Conservation (phyloP, 2,888 invertebrate species). For the Polyommatus iphigenia region DNA sequence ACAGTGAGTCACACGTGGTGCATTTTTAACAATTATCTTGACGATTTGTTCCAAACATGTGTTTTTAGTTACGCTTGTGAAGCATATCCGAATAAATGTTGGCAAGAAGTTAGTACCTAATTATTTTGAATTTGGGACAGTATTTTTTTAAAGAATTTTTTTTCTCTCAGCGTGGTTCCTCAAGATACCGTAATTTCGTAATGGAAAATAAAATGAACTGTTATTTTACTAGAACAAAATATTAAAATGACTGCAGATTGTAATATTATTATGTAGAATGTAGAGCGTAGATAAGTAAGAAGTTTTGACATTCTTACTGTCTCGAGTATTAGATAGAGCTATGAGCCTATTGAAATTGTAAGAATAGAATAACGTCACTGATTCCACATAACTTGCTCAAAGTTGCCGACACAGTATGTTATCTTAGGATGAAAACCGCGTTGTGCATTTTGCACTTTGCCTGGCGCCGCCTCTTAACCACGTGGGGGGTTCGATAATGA, state of each 20-base stretch:
- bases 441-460: constrained; percentile 36
- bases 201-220: neutral
- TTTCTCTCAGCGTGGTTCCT: neutral
- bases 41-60: constrained; percentile 24
- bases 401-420: constrained; percentile 18
- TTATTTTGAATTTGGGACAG: neutral
- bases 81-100: neutral
- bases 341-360: neutral
- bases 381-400: neutral
- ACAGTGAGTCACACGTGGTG: constrained; percentile 19
- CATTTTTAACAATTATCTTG: constrained; percentile 9
- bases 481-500: constrained; percentile 71
- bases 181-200: neutral
- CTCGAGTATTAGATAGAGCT: neutral
- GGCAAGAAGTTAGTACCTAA: neutral
- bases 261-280: too few species aligned
- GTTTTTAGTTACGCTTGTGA: neutral
- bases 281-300: too few species aligned
- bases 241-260: neutral
- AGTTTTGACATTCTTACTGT: neutral
- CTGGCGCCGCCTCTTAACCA: constrained; percentile 60
- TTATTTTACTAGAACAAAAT: neutral
- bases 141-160: neutral
- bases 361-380: neutral
- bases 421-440: constrained; percentile 30